These are phyloP conservation scores for Sebastes kiyomatsui DNA, from an alignment of 2,797 vertebrate genomes.

Conservation along the genomic window DNA sequence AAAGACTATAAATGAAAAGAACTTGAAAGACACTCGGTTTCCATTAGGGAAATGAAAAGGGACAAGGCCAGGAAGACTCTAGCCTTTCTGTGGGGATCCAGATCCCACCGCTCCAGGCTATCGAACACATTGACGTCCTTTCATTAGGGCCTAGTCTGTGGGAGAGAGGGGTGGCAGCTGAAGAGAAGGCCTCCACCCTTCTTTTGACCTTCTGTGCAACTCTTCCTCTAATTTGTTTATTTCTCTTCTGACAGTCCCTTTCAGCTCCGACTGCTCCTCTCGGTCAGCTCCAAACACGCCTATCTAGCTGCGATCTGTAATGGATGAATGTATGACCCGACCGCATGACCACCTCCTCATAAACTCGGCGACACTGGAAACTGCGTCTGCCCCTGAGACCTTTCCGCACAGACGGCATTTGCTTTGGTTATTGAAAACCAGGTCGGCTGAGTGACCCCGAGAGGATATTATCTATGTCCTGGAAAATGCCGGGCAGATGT, in stretches of 20 bases:
- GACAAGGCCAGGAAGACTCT: constrained; percentile 54
- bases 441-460: constrained; percentile 19
- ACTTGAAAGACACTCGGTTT: constrained; percentile 39
- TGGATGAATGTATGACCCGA: constrained; percentile 9
- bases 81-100: constrained; percentile 28
- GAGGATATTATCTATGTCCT: constrained; percentile 23
- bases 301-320: constrained; percentile 20
- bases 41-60: constrained; percentile 58
- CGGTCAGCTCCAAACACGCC: neutral
- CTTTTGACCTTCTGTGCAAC: constrained; percentile 37
- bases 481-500: neutral
- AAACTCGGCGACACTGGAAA: neutral
- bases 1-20: constrained; percentile 10
- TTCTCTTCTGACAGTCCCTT: constrained; percentile 27
- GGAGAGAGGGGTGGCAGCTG: constrained; percentile 10
- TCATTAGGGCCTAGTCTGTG: constrained; percentile 21
- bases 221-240: constrained; percentile 34
- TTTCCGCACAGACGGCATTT: neutral
- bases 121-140: constrained; percentile 41
- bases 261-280: neutral
- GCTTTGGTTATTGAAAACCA: constrained; percentile 8
- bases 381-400: neutral
- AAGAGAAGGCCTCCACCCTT: constrained; percentile 27
- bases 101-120: constrained; percentile 27
- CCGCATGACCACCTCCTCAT: constrained; percentile 18